phyloP scores from a whole-genome alignment of 2,113 vertebrate species.

The Cavia porcellus region DNA sequence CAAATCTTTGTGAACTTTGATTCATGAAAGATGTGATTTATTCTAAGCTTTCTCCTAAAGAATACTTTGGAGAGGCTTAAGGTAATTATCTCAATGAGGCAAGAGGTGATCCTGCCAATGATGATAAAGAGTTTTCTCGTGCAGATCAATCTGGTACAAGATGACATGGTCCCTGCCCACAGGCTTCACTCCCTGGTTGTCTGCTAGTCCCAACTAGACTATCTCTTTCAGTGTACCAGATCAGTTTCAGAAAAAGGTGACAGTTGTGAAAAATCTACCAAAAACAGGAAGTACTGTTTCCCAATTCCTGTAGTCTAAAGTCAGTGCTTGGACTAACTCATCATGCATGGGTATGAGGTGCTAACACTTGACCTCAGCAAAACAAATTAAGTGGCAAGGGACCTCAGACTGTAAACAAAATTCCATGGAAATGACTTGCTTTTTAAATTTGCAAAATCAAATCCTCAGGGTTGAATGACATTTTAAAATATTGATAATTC shows the following conservation, averaged over 20 bases:
- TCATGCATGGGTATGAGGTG: background rate
- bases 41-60: slow-evolving; percentile 1
- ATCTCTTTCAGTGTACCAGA: background rate
- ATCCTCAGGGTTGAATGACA: slow-evolving; percentile 36
- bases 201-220: fast-evolving
- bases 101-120: background rate
- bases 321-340: background rate
- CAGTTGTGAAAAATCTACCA: background rate
- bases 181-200: background rate
- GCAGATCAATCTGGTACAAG: background rate
- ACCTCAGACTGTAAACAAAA: slow-evolving; percentile 18
- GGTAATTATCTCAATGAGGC: background rate
- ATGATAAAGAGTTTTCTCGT: background rate
- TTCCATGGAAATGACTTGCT: background rate
- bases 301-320: background rate
- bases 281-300: background rate
- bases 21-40: background rate
- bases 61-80: background rate
- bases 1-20: background rate
- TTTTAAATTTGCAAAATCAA: background rate
- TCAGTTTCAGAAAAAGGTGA: background rate
- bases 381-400: background rate
- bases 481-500: slow-evolving; percentile 43
- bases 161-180: background rate
- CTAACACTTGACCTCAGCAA: slow-evolving; percentile 26